These are phyloP conservation scores for Serinus canaria DNA, from an alignment of 2,113 vertebrate species.

Conservation along the genomic window DNA sequence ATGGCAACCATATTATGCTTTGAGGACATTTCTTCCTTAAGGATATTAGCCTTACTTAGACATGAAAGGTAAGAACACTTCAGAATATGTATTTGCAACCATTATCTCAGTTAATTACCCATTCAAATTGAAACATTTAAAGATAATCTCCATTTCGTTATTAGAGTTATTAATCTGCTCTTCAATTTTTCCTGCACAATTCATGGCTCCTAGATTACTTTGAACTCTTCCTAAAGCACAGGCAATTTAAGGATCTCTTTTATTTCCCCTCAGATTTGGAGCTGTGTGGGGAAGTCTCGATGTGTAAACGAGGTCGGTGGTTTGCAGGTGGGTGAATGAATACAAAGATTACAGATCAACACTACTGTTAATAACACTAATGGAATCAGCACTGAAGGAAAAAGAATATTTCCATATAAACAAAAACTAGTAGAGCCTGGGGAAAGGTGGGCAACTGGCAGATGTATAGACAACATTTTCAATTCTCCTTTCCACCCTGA, in stretches of 20 bases:
- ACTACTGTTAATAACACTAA: background rate
- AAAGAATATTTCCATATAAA: background rate
- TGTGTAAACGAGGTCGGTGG: accelerated
- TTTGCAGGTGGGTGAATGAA: background rate
- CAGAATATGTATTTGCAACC: background rate
- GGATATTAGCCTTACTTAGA: background rate
- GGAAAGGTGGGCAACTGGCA: background rate
- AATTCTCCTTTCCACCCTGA: background rate
- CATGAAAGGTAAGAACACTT: background rate
- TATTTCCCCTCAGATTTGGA: background rate
- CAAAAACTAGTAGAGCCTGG: background rate
- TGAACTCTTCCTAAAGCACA: background rate
- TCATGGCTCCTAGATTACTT: background rate
- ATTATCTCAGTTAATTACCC: conserved; percentile 22
- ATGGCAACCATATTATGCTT: background rate
- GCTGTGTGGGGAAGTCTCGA: background rate
- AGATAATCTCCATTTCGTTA: background rate
- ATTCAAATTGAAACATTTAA: background rate
- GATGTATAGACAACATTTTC: background rate
- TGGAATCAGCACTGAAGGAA: background rate
- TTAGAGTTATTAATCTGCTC: background rate
- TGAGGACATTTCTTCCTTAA: background rate
- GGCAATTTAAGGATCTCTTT: background rate
- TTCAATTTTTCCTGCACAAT: background rate
- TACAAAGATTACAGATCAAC: background rate